Conservation (phyloP, 2,888 invertebrate genomes). For the Mesorhabditis belari region DNA sequence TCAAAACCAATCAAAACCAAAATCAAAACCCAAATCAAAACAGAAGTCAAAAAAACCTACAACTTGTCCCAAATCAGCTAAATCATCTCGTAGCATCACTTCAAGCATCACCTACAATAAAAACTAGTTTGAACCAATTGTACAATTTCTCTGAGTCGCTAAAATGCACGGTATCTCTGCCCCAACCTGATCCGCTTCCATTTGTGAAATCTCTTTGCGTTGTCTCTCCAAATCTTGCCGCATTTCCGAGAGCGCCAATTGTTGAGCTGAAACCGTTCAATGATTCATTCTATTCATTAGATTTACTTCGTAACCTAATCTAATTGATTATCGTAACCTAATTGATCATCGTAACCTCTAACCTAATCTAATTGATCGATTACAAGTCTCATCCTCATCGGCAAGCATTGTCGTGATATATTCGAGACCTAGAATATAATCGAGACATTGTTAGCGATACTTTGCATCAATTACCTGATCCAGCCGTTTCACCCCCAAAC, state of each 20-base stretch:
- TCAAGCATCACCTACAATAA: not conserved
- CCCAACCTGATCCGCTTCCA: not conserved
- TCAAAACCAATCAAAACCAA: no score
- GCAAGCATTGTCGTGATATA: not conserved
- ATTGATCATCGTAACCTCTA: not conserved
- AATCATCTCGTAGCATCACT: not conserved
- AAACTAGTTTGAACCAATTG: no score
- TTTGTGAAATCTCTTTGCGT: not conserved
- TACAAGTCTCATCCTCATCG: not conserved
- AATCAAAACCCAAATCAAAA: no score
- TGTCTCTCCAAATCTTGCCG: not conserved
- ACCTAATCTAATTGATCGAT: not conserved
- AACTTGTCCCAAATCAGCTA: not conserved
- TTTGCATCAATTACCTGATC: conserved; percentile 3
- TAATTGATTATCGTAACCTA: not conserved
- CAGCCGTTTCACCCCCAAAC: conserved; percentile 7
- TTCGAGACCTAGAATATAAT: not conserved
- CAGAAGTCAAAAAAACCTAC: not conserved
- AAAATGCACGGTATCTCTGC: no score
- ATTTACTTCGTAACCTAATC: not conserved
- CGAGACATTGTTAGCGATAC: not conserved
- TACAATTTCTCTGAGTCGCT: not conserved
- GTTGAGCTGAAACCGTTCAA: not conserved
- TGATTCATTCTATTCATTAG: no score
- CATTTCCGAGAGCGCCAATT: not conserved